phyloP scores from a whole-genome alignment of 1,140 invertebrate genomes.

The Apolygus lucorum region DNA sequence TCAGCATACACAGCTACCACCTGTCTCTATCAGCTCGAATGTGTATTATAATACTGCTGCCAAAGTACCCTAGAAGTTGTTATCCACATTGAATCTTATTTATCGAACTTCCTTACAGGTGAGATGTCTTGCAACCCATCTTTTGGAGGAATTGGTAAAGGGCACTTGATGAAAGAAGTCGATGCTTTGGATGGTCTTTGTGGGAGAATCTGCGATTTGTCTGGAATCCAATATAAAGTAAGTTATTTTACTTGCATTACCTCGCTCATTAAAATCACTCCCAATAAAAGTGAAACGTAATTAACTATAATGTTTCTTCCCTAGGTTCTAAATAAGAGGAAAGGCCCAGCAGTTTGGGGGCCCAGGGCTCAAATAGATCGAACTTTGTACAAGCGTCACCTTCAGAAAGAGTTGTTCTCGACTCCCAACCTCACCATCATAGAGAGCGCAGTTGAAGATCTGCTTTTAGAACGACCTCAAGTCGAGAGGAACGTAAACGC shows the following conservation, averaged over 20 bases:
- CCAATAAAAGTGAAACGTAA: no score
- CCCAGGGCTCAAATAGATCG: conserved; percentile 85
- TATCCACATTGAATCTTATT: no score
- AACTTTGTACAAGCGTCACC: conserved; percentile 64
- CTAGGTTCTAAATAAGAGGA: conserved; percentile 47
- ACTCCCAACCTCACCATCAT: conserved; percentile 61
- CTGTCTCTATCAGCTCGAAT: no score
- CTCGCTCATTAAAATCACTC: no score
- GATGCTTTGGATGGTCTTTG: conserved; percentile 89
- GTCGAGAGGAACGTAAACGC: conserved; percentile 7
- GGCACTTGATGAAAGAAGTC: conserved; percentile 83
- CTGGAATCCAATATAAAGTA: conserved; percentile 66
- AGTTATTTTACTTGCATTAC: no score
- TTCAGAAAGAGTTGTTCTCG: conserved; percentile 68
- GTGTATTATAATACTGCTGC: no score
- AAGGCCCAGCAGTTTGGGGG: conserved; percentile 88
- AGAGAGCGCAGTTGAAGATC: conserved; percentile 73
- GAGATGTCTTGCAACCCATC: conserved; percentile 96
- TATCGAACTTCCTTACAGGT: no score
- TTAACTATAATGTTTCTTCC: no score
- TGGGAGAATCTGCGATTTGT: conserved; percentile 71
- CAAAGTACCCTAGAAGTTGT: no score
- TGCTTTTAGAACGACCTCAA: conserved; percentile 51
- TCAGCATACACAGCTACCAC: no score
- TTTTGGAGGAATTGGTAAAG: conserved; percentile 93